Evolutionary conservation across 1,140 invertebrate genomes (phyloP).

Genomic region (Saccostrea glomerata): DNA sequence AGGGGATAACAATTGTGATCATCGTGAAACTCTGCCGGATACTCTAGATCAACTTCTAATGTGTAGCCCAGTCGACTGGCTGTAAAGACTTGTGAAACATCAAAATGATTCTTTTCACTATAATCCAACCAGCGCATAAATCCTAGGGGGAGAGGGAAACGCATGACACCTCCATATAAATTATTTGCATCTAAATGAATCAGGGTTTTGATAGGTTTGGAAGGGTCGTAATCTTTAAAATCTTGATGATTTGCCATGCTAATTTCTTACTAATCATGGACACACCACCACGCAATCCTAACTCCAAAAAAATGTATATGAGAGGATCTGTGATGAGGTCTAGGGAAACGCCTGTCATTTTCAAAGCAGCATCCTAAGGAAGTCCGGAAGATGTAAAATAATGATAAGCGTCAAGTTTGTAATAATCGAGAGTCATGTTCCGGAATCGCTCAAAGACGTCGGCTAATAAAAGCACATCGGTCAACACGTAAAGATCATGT

Average conservation of each 20-base stretch:
- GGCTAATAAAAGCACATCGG: constrained; percentile 57
- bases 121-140: background rate
- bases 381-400: constrained; percentile 45
- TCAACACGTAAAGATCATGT: constrained; percentile 72
- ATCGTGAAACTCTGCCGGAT: constrained; percentile 29
- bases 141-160: background rate
- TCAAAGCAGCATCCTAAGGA: background rate
- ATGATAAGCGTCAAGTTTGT: constrained; percentile 40
- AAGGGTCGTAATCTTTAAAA: background rate
- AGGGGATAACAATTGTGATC: constrained; percentile 28
- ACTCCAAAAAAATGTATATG: constrained; percentile 13
- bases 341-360: background rate
- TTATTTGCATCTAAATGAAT: constrained; percentile 35
- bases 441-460: constrained; percentile 58
- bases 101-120: constrained; percentile 14
- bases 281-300: constrained; percentile 18
- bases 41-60: constrained; percentile 42
- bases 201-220: background rate
- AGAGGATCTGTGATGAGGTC: constrained; percentile 40
- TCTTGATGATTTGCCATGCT: no score
- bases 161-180: constrained; percentile 37
- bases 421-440: constrained; percentile 46
- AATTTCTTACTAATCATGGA: constrained; percentile 24
- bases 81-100: background rate
- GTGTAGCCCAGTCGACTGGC: background rate